phyloP scores from a whole-genome alignment of 1,140 invertebrate species.

The Cylas formicarius region DNA sequence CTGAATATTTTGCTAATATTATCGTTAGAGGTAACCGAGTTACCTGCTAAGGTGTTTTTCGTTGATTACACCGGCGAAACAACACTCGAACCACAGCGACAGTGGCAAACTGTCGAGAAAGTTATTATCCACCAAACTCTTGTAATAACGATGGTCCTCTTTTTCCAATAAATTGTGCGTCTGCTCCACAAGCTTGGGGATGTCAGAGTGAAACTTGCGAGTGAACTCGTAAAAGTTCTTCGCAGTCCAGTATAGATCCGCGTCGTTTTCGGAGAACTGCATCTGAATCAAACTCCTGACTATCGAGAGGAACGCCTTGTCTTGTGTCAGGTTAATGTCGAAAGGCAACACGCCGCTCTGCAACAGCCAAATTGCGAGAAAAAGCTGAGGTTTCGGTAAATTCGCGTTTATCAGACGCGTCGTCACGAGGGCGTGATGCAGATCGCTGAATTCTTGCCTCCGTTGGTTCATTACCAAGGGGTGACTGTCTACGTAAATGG shows the following conservation, averaged over 20 bases:
- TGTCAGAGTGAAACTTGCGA: conserved; percentile 55
- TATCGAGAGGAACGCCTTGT: conserved; percentile 54
- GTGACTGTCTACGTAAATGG: conserved; percentile 65
- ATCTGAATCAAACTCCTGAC: conserved; percentile 54
- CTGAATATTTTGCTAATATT: background rate
- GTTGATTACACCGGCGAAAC: conserved; percentile 71
- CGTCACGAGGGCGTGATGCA: conserved; percentile 61
- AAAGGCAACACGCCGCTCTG: conserved; percentile 58
- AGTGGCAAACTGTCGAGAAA: conserved; percentile 55
- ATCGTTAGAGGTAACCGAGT: conserved; percentile 20
- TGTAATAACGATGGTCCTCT: conserved; percentile 61
- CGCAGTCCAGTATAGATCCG: conserved; percentile 72
- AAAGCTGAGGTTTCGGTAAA: conserved; percentile 52
- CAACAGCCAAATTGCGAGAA: conserved; percentile 71
- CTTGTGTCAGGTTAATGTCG: conserved; percentile 38
- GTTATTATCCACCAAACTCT: conserved; percentile 51
- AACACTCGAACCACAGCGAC: conserved; percentile 63
- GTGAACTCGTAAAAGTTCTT: conserved; percentile 64
- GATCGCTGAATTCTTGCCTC: conserved; percentile 64
- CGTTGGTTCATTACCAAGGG: conserved; percentile 65
- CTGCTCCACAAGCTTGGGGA: conserved; percentile 56
- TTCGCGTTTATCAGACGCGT: conserved; percentile 52
- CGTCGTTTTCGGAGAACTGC: conserved; percentile 61
- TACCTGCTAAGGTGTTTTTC: conserved; percentile 71
- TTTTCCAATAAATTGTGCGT: conserved; percentile 59